Percentiles rank a stretch among this genome's conserved stretches.
Evolutionary conservation across 2,888 invertebrate species (phyloP).

Genomic region (Synanthedon formicaeformis): DNA sequence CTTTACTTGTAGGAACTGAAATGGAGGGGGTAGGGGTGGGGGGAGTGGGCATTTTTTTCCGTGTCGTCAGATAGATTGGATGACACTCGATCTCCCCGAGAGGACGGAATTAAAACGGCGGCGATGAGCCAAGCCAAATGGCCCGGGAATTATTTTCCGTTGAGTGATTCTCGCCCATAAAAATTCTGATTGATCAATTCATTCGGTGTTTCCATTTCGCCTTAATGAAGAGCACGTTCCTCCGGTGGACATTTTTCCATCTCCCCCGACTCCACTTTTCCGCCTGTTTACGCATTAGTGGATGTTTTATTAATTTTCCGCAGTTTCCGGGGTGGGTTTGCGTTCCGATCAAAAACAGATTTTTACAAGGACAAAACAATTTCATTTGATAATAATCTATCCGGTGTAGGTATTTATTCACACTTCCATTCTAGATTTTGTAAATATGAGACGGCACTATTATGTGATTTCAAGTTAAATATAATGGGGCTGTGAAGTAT

Average conservation of each 20-base stretch:
- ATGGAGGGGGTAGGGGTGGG: conserved; percentile 15
- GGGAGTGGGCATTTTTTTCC: conserved; percentile 40
- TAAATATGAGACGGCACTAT: too few relatives aligned
- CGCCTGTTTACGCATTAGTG: conserved; percentile 63
- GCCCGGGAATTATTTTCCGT: conserved; percentile 66
- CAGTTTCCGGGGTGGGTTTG: conserved; percentile 12
- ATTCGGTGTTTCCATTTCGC: conserved; percentile 59
- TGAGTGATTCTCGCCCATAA: conserved; percentile 69
- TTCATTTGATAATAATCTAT: too few relatives aligned
- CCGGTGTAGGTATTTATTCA: too few relatives aligned
- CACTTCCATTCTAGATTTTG: too few relatives aligned
- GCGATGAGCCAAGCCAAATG: conserved; percentile 64
- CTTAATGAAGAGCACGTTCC: conserved; percentile 63
- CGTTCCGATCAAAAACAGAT: conserved; percentile 36
- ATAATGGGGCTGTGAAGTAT: too few relatives aligned
- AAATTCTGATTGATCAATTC: conserved; percentile 71
- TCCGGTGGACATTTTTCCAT: conserved; percentile 37
- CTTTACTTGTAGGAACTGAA: background rate
- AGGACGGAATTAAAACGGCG: conserved; percentile 67
- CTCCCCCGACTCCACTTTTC: conserved; percentile 54
- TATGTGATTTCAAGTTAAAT: too few relatives aligned
- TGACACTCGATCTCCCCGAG: conserved; percentile 69
- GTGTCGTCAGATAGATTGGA: conserved; percentile 66
- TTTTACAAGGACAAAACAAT: conserved; percentile 7
- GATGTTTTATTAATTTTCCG: conserved; percentile 62